These are phyloP conservation scores for Hyperopisus bebe DNA, from an alignment of 2,113 vertebrate species.

Conservation along the genomic window DNA sequence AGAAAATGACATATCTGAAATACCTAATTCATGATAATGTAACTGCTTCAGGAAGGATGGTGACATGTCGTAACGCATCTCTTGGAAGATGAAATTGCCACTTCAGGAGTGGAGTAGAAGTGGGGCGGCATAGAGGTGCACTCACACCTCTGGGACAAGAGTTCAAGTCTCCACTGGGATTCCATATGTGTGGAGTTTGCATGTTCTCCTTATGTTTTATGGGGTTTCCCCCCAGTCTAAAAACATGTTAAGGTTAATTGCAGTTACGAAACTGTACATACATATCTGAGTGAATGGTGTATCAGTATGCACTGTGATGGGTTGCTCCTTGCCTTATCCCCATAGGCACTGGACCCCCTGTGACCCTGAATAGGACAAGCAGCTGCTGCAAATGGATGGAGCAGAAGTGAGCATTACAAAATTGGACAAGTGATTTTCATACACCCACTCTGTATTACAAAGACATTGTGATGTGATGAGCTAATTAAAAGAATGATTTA, in stretches of 20 bases:
- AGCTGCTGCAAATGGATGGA: neutral
- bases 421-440: neutral
- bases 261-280: too few species aligned
- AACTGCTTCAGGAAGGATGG: neutral
- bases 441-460: neutral
- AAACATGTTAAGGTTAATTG: neutral
- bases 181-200: too few species aligned
- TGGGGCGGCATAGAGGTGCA: neutral
- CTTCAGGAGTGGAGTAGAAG: neutral
- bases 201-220: neutral
- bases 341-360: neutral
- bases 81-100: neutral
- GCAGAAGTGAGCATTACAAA: neutral
- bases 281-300: too few species aligned
- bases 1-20: neutral
- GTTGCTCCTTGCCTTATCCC: neutral
- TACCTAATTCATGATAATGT: neutral
- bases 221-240: neutral
- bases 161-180: neutral
- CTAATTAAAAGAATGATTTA: neutral
- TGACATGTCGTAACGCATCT: neutral
- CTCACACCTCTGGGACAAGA: neutral
- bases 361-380: neutral
- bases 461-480: neutral
- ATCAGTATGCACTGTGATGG: neutral